These are phyloP conservation scores for Argyrosomus japonicus DNA, from an alignment of 2,113 vertebrate genomes.

Conservation along the genomic window DNA sequence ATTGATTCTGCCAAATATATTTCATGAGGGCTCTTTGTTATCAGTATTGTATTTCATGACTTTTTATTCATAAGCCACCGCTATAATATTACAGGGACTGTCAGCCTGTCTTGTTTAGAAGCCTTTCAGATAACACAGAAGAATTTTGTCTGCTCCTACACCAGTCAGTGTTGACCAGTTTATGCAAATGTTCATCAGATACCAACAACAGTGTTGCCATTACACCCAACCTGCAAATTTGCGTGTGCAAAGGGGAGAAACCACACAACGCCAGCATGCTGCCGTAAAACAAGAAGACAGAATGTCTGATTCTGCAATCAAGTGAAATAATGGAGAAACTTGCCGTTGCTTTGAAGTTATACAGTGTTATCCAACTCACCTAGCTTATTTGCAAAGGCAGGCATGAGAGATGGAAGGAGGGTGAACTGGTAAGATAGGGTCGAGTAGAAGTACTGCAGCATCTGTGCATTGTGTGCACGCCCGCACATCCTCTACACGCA, in stretches of 20 bases:
- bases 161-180: background rate
- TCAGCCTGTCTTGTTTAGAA: background rate
- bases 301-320: background rate
- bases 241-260: background rate
- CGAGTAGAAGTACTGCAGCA: conserved; percentile 90
- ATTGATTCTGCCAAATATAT: background rate
- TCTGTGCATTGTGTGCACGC: conserved; percentile 74
- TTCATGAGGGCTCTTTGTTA: background rate
- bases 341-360: background rate
- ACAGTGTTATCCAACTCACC: conserved; percentile 82
- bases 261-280: background rate
- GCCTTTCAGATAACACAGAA: background rate
- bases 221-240: background rate
- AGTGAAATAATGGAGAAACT: background rate
- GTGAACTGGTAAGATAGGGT: conserved; percentile 87
- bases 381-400: conserved; percentile 90
- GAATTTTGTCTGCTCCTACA: background rate
- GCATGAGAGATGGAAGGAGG: conserved; percentile 86
- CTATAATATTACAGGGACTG: background rate
- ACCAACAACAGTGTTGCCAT: background rate
- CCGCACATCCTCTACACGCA: conserved; percentile 86
- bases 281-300: background rate
- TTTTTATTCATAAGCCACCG: background rate
- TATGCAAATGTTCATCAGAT: background rate
- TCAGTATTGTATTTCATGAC: background rate